Evolutionary conservation across 2,888 invertebrate species (phyloP), one percentile per base, ranked within the genome.

Genomic region (Cephus rjabovi): DNA sequence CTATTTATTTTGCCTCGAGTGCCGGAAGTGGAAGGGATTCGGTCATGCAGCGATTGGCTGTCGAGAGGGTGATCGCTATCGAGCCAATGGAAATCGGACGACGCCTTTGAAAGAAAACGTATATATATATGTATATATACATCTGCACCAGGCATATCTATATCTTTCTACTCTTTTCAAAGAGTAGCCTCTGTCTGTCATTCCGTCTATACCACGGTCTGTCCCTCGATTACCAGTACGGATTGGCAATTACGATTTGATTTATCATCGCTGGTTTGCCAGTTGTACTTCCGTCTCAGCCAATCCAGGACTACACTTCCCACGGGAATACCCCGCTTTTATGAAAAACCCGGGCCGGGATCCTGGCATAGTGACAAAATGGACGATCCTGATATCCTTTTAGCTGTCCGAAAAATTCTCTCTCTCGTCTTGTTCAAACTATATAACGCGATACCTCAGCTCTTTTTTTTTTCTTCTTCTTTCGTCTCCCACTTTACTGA

Each of bases 241-340:
- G 56, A 9, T 56, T 56, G 56, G 2, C 23, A 34, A 74, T 79
- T 76, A 77, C 71, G 69, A 34, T 80, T 77, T 75, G 73, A 80
- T 80, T 79, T 75, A 79, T 79, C 75, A 69, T 75, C 69, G 56
- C 77, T 40, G 70, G 23, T 56, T 23, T 23, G 23, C 56, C 56
- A 6, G 56, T 15, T 23, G 9, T 56, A 56, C 23, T 56, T 56
- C 9, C 23, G 23, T 56, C 56, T 6, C 9, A 15, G 9, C 9
- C 23, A 56, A 9, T 56, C 56, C 23, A 56, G 56, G 23, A 23
- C 56, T 56, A 23, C 56, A 3, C 56, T 56, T 56, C 23, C 56
- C 56, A 56, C 56, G 56, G 23, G 23, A 23, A 23, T 56, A 56
- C 1, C 56, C 23, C 56, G 0, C 56, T 56, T 56, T 56, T 23